phyloP scores from a whole-genome alignment of 2,888 invertebrate genomes.

The Epirrhoe alternata region DNA sequence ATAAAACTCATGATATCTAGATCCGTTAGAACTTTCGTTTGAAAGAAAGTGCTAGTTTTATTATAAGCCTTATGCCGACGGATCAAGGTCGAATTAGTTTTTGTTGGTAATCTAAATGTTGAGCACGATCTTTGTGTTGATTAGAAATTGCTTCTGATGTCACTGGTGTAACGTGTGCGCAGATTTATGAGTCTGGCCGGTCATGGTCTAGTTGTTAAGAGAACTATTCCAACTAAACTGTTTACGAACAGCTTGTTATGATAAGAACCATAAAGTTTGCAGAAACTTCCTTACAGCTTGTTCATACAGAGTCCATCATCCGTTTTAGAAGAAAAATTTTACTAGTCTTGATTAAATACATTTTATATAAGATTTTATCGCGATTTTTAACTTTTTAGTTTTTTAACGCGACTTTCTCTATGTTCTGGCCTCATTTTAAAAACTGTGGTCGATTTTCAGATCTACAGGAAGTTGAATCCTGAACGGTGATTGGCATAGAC shows the following conservation, averaged over 20 bases:
- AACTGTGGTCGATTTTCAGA: too few species aligned
- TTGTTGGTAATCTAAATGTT: conserved; percentile 58
- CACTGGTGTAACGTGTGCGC: conserved; percentile 47
- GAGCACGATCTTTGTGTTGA: conserved; percentile 63
- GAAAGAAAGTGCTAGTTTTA: conserved; percentile 26
- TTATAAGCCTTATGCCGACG: conserved; percentile 17
- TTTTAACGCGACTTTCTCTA: too few species aligned
- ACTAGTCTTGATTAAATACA: too few species aligned
- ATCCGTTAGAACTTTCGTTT: conserved; percentile 73
- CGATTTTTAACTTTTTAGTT: too few species aligned
- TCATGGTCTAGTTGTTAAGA: background rate
- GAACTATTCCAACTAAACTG: background rate
- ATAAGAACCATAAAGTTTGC: background rate
- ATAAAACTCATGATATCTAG: conserved; percentile 60
- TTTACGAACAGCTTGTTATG: background rate
- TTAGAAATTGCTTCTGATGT: conserved; percentile 78
- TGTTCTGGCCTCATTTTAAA: too few species aligned
- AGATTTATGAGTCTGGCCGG: conserved; percentile 25
- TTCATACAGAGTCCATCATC: too few species aligned
- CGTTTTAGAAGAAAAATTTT: too few species aligned
- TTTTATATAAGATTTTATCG: too few species aligned
- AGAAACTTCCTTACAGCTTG: too few species aligned
- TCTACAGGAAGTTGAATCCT: too few species aligned
- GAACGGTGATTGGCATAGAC: too few species aligned
- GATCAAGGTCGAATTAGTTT: conserved; percentile 17